A percentile compares a stretch with the other conserved stretches of the same genome.
Conservation (phyloP, 2,113 vertebrate species). For the human region DNA sequence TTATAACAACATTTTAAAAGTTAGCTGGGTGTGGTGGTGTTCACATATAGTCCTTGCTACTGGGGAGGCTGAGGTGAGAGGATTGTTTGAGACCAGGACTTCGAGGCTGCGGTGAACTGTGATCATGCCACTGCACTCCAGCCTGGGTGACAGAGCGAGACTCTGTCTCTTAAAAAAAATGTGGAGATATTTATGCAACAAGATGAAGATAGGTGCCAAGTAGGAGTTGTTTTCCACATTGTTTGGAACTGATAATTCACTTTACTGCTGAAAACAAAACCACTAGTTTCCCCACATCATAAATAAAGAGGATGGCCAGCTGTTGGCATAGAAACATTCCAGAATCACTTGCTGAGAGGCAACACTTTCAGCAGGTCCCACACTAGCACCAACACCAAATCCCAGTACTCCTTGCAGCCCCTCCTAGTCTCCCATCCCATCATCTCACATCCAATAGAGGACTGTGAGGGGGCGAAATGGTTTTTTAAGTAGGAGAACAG, state of each 20-base stretch:
- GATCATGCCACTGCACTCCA: too few species aligned
- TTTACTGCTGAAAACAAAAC: not conserved
- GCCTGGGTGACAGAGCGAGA: too few species aligned
- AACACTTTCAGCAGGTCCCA: not conserved
- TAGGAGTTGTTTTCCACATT: not conserved
- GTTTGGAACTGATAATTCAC: not conserved
- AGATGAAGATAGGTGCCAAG: not conserved
- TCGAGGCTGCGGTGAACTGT: too few species aligned
- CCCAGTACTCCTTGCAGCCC: too few species aligned
- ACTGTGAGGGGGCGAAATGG: not conserved
- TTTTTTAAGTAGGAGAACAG: not conserved
- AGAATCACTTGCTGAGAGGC: not conserved
- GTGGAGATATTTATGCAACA: not conserved
- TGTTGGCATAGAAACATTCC: not conserved
- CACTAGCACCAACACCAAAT: not conserved
- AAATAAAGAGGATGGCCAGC: not conserved
- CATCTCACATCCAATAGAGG: not conserved
- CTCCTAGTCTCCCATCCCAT: not conserved
- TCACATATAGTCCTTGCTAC: too few species aligned
- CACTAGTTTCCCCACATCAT: not conserved
- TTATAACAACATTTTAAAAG: too few species aligned
- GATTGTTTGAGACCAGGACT: too few species aligned
- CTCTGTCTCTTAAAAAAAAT: too few species aligned
- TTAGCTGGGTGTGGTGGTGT: too few species aligned
- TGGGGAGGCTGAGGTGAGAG: too few species aligned